Evolutionary conservation across 2,797 vertebrate species (phyloP).

Genomic region (Aldrovandia affinis): DNA sequence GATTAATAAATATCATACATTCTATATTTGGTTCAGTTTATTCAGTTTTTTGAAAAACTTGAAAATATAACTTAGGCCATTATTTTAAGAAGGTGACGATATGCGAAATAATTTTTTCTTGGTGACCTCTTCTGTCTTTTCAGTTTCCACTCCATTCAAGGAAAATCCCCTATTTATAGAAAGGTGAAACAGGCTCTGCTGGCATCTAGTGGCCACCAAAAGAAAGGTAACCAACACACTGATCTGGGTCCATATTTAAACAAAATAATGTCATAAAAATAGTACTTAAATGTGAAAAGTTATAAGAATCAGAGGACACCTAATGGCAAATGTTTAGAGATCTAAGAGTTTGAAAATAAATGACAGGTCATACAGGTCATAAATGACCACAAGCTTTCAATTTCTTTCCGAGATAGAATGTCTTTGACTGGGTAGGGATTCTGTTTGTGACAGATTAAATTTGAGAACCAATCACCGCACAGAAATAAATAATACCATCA

Average conservation of each 20-base stretch:
- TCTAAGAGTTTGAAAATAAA: background rate
- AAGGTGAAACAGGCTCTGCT: background rate
- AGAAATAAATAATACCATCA: background rate
- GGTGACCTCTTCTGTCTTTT: background rate
- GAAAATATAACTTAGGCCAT: too few relatives aligned
- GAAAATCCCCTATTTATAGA: background rate
- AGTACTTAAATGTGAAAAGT: background rate
- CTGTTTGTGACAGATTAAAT: background rate
- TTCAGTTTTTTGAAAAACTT: too few relatives aligned
- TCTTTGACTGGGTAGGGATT: background rate
- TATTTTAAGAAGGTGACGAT: too few relatives aligned
- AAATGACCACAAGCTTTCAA: background rate
- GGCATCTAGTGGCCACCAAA: slow-evolving; percentile 30
- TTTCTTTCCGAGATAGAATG: background rate
- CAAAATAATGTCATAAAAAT: background rate
- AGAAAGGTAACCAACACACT: background rate
- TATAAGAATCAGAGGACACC: background rate
- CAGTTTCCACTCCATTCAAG: background rate
- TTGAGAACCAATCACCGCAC: background rate
- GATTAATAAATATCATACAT: too few relatives aligned
- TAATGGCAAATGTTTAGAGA: background rate
- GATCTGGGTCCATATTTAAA: background rate
- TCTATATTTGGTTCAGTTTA: too few relatives aligned
- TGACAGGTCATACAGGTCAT: background rate
- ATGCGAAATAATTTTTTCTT: too few relatives aligned